Evolutionary conservation across 2,113 vertebrate genomes (phyloP).

Genomic region (Oenanthe oenanthe): DNA sequence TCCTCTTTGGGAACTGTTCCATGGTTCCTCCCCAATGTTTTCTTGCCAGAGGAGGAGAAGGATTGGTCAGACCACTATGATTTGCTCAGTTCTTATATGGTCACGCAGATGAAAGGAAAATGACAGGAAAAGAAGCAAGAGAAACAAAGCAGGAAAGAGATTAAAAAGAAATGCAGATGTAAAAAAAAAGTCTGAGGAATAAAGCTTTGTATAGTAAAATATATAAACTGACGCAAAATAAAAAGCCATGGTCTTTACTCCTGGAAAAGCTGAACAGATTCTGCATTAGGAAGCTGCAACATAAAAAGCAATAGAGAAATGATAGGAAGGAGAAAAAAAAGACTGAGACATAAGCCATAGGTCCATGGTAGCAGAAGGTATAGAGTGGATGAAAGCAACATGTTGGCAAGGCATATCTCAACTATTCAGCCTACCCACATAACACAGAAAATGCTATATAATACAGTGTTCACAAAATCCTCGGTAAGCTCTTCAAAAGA

Average conservation of each 20-base stretch:
- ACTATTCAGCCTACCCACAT: background rate
- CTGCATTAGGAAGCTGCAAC: background rate
- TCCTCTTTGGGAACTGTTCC: constrained; percentile 48
- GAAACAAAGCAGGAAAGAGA: constrained; percentile 52
- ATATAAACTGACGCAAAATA: constrained; percentile 19
- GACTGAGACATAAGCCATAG: background rate
- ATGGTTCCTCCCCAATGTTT: constrained; percentile 49
- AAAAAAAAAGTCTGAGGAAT: background rate
- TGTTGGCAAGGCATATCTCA: background rate
- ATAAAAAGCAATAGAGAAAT: constrained; percentile 22
- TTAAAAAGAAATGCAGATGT: constrained; percentile 7
- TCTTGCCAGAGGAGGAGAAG: constrained; percentile 61
- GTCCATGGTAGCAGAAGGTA: background rate
- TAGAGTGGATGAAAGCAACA: background rate
- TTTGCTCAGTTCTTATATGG: constrained; percentile 56
- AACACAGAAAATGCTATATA: background rate
- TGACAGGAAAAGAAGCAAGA: background rate
- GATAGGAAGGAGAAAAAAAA: background rate
- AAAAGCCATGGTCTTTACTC: constrained; percentile 13
- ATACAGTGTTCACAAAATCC: background rate
- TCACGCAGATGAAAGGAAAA: constrained; percentile 50
- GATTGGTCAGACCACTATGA: constrained; percentile 54
- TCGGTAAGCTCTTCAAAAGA: background rate
- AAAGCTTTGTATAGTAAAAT: background rate
- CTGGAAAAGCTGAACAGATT: constrained; percentile 17